A percentile compares a stretch with the other conserved stretches of the same genome.
These are phyloP conservation scores for Calliscelio sp. DNA, from an alignment of 2,888 invertebrate genomes.

Conservation along the genomic window DNA sequence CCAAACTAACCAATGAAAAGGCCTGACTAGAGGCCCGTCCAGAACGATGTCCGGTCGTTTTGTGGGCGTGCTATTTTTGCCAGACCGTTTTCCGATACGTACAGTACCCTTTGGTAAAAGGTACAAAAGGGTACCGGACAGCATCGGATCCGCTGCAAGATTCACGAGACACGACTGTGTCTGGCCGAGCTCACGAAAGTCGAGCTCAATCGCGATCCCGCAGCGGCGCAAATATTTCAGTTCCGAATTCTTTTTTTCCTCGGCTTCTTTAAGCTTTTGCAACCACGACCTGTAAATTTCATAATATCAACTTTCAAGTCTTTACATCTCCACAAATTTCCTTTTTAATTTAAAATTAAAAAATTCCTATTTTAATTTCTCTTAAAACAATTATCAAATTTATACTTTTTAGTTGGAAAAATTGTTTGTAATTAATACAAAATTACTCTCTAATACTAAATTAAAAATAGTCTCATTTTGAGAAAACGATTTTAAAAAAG, in stretches of 20 bases:
- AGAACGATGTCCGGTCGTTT: slow-evolving; percentile 87
- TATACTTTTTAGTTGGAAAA: too few species aligned
- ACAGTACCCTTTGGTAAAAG: slow-evolving; percentile 87
- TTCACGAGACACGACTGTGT: slow-evolving; percentile 88
- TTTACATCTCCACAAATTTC: too few species aligned
- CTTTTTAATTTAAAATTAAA: too few species aligned
- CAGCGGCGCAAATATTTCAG: slow-evolving; percentile 87
- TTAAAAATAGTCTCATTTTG: too few species aligned
- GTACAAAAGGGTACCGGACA: slow-evolving; percentile 88
- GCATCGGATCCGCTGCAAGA: slow-evolving; percentile 89
- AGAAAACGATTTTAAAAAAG: too few species aligned
- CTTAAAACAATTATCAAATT: too few species aligned
- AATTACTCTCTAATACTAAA: too few species aligned
- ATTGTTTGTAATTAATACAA: neutral
- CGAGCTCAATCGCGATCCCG: slow-evolving; percentile 87
- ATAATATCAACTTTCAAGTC: too few species aligned
- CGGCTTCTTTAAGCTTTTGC: slow-evolving; percentile 86
- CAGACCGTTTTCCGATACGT: slow-evolving; percentile 84
- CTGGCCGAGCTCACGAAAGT: slow-evolving; percentile 80
- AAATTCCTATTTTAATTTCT: too few species aligned
- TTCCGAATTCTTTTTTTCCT: slow-evolving; percentile 86
- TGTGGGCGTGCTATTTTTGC: slow-evolving; percentile 49
- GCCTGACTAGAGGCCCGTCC: slow-evolving; percentile 88
- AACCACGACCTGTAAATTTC: slow-evolving; percentile 87
- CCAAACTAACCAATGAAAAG: slow-evolving; percentile 88